These are phyloP conservation scores for Platycnemis pennipes DNA, from an alignment of 2,888 invertebrate species.

Conservation along the genomic window DNA sequence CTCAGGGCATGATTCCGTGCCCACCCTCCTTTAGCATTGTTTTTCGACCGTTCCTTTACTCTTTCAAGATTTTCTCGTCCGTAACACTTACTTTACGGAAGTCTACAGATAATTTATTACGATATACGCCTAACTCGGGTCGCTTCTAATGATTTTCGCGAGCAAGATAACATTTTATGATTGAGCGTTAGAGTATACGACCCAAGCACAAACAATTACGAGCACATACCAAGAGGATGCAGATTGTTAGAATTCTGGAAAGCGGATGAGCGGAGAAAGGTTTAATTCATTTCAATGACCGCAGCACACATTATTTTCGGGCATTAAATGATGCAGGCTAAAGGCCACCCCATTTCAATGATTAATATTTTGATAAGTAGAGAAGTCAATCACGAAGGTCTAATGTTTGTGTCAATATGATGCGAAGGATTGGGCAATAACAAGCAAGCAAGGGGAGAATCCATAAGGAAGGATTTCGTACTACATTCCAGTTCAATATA, in stretches of 20 bases:
- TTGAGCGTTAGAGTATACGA: background rate
- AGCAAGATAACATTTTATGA: conserved; percentile 19
- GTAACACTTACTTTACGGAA: background rate
- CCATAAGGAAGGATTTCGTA: too few relatives aligned
- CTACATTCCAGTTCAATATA: too few relatives aligned
- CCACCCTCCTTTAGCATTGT: conserved; percentile 7
- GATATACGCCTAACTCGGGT: background rate
- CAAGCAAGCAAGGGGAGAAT: too few relatives aligned
- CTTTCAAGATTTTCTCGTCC: background rate
- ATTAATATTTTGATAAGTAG: too few relatives aligned
- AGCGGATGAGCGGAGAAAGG: background rate
- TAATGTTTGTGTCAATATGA: too few relatives aligned
- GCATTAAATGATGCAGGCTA: too few relatives aligned
- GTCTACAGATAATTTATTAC: background rate
- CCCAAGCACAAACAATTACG: background rate
- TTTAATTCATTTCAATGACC: background rate
- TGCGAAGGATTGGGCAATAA: too few relatives aligned
- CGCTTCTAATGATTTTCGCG: background rate
- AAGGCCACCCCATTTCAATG: too few relatives aligned
- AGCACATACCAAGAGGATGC: background rate
- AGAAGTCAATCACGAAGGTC: too few relatives aligned
- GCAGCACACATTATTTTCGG: too few relatives aligned
- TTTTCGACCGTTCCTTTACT: background rate
- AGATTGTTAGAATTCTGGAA: background rate
- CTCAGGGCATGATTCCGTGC: conserved; percentile 37